Conservation (phyloP, 2,888 invertebrate species). For the Yponomeuta plumbellus region DNA sequence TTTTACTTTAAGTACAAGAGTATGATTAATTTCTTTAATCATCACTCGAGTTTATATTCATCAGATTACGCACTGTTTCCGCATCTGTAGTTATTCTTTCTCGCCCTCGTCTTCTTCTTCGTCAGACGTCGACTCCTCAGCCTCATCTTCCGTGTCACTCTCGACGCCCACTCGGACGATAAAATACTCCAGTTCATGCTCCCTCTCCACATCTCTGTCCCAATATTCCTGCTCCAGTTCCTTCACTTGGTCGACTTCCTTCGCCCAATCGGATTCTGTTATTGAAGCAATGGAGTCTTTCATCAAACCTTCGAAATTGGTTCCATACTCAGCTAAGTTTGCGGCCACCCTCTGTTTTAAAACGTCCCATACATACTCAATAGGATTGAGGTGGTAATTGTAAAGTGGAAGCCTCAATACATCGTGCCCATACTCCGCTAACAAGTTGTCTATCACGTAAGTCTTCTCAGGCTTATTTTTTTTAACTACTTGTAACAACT, state of each 20-base stretch:
- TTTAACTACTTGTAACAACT: constrained; percentile 24
- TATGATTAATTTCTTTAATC: no score
- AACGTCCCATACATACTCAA: constrained; percentile 23
- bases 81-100: no score
- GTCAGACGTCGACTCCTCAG: no score
- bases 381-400: constrained; percentile 25
- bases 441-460: constrained; percentile 21
- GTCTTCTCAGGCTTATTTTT: constrained; percentile 20
- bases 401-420: constrained; percentile 30
- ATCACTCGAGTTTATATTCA: no score
- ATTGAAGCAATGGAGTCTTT: constrained; percentile 18
- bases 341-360: constrained; percentile 21
- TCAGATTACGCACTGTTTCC: no score
- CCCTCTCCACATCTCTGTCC: background rate
- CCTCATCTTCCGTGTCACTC: no score
- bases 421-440: constrained; percentile 20
- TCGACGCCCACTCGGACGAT: no score
- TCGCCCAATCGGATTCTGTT: constrained; percentile 18
- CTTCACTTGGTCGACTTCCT: constrained; percentile 15
- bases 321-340: constrained; percentile 12
- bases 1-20: no score
- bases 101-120: no score
- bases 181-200: no score
- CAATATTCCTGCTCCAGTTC: constrained; percentile 12
- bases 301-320: constrained; percentile 14